phyloP scores from a whole-genome alignment of 2,113 vertebrate genomes.

The Trichechus manatus region DNA sequence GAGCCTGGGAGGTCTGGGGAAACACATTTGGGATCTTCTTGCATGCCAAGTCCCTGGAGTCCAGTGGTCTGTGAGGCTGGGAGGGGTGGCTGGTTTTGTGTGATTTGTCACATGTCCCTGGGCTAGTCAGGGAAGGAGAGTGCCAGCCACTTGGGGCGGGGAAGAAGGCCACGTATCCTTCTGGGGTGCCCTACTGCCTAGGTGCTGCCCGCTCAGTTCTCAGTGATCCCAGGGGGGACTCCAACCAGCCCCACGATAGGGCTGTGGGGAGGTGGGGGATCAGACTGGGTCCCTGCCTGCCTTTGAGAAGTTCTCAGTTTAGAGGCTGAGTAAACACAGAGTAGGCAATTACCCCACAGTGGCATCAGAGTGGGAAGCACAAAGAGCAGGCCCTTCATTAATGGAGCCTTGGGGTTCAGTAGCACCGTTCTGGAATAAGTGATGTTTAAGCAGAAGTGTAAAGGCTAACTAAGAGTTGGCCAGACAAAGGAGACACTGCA shows the following conservation, averaged over 20 bases:
- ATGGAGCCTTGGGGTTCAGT: background rate
- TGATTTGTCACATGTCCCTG: background rate
- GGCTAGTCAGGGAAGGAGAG: background rate
- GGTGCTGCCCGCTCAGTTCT: background rate
- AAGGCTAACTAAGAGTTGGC: background rate
- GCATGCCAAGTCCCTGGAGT: background rate
- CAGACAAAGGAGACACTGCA: accelerated
- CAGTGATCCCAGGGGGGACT: background rate
- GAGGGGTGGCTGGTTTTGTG: background rate
- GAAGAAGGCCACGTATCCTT: background rate
- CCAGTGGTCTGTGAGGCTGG: background rate
- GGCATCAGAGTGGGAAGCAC: background rate
- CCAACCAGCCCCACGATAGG: background rate
- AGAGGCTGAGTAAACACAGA: background rate
- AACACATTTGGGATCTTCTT: background rate
- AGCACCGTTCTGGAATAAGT: background rate
- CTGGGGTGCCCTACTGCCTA: no score
- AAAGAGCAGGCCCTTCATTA: background rate
- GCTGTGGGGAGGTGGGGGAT: background rate
- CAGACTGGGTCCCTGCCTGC: background rate
- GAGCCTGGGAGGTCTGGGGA: background rate
- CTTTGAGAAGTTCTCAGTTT: background rate
- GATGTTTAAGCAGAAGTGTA: background rate
- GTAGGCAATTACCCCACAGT: background rate
- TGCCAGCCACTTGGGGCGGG: background rate